Evolutionary conservation across 2,797 vertebrate genomes (phyloP).

Genomic region (Anomalospiza imberbis): DNA sequence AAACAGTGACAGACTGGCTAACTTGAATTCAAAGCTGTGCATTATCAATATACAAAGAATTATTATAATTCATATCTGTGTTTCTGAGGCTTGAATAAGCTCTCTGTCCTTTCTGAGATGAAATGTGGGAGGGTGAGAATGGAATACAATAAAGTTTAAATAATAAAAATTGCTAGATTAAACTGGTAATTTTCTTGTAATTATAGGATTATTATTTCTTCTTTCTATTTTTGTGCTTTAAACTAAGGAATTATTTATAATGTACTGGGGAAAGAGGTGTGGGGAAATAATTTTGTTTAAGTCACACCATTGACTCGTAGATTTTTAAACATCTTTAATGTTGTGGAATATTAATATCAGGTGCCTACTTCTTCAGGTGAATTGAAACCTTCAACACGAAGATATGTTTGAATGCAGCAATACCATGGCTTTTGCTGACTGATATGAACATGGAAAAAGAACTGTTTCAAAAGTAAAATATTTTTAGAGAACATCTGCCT

Average conservation of each 20-base stretch:
- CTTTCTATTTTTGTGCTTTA: background rate
- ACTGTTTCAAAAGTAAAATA: background rate
- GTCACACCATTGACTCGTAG: background rate
- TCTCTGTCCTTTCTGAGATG: background rate
- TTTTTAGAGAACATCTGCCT: background rate
- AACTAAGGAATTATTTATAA: background rate
- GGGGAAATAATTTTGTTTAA: background rate
- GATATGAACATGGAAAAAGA: background rate
- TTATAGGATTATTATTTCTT: background rate
- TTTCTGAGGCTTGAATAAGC: background rate
- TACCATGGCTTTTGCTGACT: background rate
- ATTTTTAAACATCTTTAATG: background rate
- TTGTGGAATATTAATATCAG: background rate
- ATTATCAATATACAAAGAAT: background rate
- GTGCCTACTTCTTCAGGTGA: background rate
- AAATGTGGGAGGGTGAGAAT: background rate
- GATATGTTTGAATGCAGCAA: background rate
- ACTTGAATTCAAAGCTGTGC: background rate
- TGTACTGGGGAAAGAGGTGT: background rate
- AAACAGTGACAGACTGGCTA: background rate
- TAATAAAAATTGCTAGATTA: background rate
- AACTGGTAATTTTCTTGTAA: background rate
- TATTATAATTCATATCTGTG: background rate
- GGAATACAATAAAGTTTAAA: background rate
- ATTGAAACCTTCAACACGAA: background rate